phyloP scores from a whole-genome alignment of 2,888 invertebrate species.

The Pachliopta kotzebuea region DNA sequence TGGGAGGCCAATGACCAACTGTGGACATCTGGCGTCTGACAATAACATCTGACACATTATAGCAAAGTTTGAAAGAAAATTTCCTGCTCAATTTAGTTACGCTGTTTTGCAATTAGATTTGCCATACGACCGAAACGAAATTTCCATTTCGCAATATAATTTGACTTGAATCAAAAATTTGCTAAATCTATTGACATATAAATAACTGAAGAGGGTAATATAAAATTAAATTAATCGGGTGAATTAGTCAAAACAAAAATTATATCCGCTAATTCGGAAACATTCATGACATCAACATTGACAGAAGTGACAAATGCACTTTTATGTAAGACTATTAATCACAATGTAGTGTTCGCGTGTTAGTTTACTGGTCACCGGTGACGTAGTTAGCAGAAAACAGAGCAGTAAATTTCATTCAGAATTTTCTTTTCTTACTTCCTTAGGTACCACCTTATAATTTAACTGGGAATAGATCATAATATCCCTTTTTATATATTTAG shows the following conservation, averaged over 20 bases:
- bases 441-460: constrained; percentile 35
- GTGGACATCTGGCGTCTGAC: background rate
- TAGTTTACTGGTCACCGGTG: constrained; percentile 6
- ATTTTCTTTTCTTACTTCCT: constrained; percentile 34
- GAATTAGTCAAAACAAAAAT: background rate
- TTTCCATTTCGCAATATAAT: background rate
- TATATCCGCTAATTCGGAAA: background rate
- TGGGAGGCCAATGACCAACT: too few relatives aligned
- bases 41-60: background rate
- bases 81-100: too few relatives aligned
- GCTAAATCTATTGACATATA: background rate
- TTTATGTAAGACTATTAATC: background rate
- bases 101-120: background rate
- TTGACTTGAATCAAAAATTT: background rate
- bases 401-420: constrained; percentile 31
- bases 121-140: background rate
- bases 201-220: background rate
- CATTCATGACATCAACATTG: constrained; percentile 1
- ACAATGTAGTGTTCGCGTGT: background rate
- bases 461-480: constrained; percentile 22
- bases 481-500: constrained; percentile 32
- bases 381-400: constrained; percentile 14
- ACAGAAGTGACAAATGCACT: constrained; percentile 4
- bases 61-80: background rate
- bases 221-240: background rate